Evolutionary conservation across 2,888 invertebrate genomes (phyloP), one percentile per base, ranked within the genome.

Genomic region (Epinotia nisella): DNA sequence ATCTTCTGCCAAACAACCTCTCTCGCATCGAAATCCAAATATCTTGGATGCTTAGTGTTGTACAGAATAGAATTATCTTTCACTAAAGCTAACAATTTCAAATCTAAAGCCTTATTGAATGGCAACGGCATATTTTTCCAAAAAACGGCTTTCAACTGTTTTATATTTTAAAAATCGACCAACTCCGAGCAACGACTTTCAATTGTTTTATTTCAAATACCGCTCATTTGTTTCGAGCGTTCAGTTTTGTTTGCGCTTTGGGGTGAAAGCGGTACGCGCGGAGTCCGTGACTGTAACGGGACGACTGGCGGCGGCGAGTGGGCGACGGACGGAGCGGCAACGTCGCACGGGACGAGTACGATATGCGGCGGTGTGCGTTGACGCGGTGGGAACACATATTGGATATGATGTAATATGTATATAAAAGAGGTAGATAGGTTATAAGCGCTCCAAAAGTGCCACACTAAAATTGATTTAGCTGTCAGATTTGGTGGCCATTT

Each of bases 1-100:
- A 93, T 93, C 76, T 88, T 90, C 78, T 90, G 90, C 93, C 93
- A 93, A 41, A 88, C 80, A 0, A 90, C 89, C 78, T 92, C 92
- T 45, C 90, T 83, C 0, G 85, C 79, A 69, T 92, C 89, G 10
- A 83, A 85, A 67, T 91, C 88, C 70, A 87, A 74, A 74, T 91
- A 90, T 71, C 90, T 90, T 0, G 85, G 79, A 41, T 91, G 86
- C n/a, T 83, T 84, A 0, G 85, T 79, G 70, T 92, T 87, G 78
- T 92, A 92, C 0, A 92, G 68, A 0, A 90, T 82, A 0, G 87
- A 81, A 64, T 90, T 87, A 3, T 90, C 87, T 77, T 86, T 88
- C 1, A 92, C 92, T 11, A 87, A 59, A 64, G 83, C 82, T 3
- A 92, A 78, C 3, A 92, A 77, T 80, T 87, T 89, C 9, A 89